Evolutionary conservation across 2,797 vertebrate species (phyloP).

Genomic region (Uromys caudimaculatus): DNA sequence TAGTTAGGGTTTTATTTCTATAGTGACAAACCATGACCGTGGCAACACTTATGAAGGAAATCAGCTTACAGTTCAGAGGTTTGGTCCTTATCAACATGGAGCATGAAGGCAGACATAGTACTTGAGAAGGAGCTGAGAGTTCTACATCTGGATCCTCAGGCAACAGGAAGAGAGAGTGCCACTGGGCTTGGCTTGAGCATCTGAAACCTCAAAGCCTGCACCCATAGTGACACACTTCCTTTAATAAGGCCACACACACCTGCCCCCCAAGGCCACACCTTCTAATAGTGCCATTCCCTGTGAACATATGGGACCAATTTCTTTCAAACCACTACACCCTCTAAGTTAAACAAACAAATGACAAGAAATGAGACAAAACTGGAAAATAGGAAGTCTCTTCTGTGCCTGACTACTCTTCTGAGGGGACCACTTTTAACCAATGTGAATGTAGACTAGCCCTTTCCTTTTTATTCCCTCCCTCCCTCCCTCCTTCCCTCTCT

Average conservation of each 20-base stretch:
- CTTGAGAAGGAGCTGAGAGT: not conserved
- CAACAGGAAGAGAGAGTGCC: not conserved
- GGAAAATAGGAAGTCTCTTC: conserved; percentile 53
- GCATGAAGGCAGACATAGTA: not conserved
- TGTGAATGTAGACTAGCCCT: not conserved
- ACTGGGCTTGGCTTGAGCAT: not conserved
- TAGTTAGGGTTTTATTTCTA: not conserved
- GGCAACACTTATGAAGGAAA: not conserved
- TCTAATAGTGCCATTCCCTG: not conserved
- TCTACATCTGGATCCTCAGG: not conserved
- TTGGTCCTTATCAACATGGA: not conserved
- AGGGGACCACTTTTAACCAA: conserved; percentile 33
- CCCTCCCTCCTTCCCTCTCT: not conserved
- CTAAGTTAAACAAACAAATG: not conserved
- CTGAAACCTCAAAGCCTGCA: not conserved
- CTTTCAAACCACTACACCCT: not conserved
- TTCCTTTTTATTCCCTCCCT: not conserved
- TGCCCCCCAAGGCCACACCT: not conserved
- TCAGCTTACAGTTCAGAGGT: not conserved
- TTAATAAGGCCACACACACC: not conserved
- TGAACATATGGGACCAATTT: not conserved
- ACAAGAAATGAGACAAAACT: conserved; percentile 37
- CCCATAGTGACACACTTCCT: not conserved
- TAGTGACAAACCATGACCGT: not conserved
- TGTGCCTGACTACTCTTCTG: conserved; percentile 5